Evolutionary conservation across 2,797 vertebrate species (phyloP), one percentile per base, ranked within the genome.

Genomic region (Cyprinodon diabolis): DNA sequence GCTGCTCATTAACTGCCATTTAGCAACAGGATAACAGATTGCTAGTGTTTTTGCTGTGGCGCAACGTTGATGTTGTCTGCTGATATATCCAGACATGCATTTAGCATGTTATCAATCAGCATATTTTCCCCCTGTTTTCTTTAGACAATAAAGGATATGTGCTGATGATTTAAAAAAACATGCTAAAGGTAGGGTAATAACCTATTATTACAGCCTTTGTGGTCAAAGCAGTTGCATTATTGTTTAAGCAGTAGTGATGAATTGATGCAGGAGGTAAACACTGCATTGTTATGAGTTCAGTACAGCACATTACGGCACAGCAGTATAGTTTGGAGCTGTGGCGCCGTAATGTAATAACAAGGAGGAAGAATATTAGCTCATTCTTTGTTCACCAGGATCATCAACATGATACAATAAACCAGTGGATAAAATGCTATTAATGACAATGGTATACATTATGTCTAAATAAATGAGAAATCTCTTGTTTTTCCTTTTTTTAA

Each of bases 21-120:
- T 68, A 72, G 68, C 78, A 43, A 68, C 69, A 66, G 66, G 48
- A 58, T 47, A 85, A 83, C 82, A 86, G 83, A 86, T 86, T 79
- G 60, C 69, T 66, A 72, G 37, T 75, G 62, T 76, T 72, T 77
- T 40, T 40, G 43, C 43, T 66, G 40, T 66, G 43, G 62, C n/a
- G 1, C 43, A 66, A 47, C 15, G 62, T 4, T 66, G 62, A 66
- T 66, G 12, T 63, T 63, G 10, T 66, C 13, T 25, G 6, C 3
- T 21, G 37, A 63, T 63, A 63, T 37, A 63, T 43, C 10, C 60
- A 63, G 23, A 43, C 30, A 52, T 12, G 2, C 58, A 56, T 66
- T 77, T n/a, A n/a, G n/a, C n/a, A n/a, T 10, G 67, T 51, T 19
- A 37, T 72, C 54, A 51, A 52, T 78, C 25, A 43, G 21, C 19